A percentile compares a stretch with the other conserved stretches of the same genome.
These are phyloP conservation scores for Sinodicranocentrus sp. DNA, from an alignment of 2,888 invertebrate genomes.

Conservation along the genomic window DNA sequence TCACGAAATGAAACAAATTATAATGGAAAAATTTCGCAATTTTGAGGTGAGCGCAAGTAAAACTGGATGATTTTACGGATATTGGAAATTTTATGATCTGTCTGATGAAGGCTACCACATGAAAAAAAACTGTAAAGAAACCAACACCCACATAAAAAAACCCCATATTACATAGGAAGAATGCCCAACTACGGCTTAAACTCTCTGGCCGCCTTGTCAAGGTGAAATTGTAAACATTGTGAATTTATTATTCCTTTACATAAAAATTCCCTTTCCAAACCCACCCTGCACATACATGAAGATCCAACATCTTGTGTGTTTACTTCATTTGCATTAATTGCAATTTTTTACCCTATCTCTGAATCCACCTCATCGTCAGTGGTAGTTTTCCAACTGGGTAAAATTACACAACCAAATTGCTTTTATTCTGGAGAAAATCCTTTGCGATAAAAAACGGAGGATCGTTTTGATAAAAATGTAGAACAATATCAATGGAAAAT, in stretches of 20 bases:
- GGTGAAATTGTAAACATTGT: slow-evolving; percentile 64
- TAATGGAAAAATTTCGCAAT: slow-evolving; percentile 67
- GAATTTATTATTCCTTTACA: slow-evolving; percentile 61
- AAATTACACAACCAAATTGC: no score
- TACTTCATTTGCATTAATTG: slow-evolving; percentile 65
- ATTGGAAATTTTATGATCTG: slow-evolving; percentile 69
- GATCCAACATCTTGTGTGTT: neutral
- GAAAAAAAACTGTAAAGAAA: neutral
- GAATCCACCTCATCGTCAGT: no score
- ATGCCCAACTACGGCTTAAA: no score
- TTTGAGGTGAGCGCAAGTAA: slow-evolving; percentile 55
- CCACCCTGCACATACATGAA: neutral
- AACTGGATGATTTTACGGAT: slow-evolving; percentile 68
- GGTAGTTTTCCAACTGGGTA: no score
- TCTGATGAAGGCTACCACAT: slow-evolving; percentile 43
- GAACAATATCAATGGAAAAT: neutral
- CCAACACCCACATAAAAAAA: neutral
- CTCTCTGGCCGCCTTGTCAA: no score
- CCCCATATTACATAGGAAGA: no score
- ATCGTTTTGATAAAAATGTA: slow-evolving; percentile 11
- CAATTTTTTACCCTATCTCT: no score
- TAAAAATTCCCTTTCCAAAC: slow-evolving; percentile 46
- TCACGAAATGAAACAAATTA: slow-evolving; percentile 69
- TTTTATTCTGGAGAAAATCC: no score
- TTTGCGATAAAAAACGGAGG: neutral